phyloP scores from a whole-genome alignment of 2,797 vertebrate genomes.

The Galagoides demidoff region DNA sequence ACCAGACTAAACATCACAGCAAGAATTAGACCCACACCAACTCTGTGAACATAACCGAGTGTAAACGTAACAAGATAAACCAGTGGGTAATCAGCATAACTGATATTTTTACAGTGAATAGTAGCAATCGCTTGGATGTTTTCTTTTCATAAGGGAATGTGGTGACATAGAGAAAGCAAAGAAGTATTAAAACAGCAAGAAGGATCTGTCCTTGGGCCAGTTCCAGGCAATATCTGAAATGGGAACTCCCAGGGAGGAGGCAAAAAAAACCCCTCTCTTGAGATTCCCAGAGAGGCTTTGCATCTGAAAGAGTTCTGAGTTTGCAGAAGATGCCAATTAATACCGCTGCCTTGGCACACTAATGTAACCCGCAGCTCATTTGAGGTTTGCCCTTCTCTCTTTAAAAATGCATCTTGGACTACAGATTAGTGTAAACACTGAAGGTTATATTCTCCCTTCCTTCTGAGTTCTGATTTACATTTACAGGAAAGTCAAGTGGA shows the following conservation, averaged over 20 bases:
- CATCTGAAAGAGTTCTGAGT: constrained; percentile 26
- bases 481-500: constrained; percentile 70
- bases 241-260: neutral
- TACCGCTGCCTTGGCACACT: neutral
- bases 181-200: neutral
- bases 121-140: neutral
- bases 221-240: constrained; percentile 54
- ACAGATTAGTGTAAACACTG: constrained; percentile 61
- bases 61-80: neutral
- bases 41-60: neutral
- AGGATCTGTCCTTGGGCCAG: neutral
- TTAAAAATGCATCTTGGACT: constrained; percentile 66
- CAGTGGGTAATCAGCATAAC: neutral
- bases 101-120: neutral
- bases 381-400: constrained; percentile 57
- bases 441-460: neutral
- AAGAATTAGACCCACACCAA: neutral
- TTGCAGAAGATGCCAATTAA: constrained; percentile 51
- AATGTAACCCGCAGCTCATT: constrained; percentile 65
- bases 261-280: neutral
- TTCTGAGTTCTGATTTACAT: constrained; percentile 70
- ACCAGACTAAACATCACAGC: neutral
- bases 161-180: neutral
- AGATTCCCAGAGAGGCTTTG: constrained; percentile 32
- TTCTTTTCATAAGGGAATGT: neutral